A percentile compares a stretch with the other conserved stretches of the same genome.
Conservation (phyloP, 2,888 invertebrate species). For the Eilema caniola region DNA sequence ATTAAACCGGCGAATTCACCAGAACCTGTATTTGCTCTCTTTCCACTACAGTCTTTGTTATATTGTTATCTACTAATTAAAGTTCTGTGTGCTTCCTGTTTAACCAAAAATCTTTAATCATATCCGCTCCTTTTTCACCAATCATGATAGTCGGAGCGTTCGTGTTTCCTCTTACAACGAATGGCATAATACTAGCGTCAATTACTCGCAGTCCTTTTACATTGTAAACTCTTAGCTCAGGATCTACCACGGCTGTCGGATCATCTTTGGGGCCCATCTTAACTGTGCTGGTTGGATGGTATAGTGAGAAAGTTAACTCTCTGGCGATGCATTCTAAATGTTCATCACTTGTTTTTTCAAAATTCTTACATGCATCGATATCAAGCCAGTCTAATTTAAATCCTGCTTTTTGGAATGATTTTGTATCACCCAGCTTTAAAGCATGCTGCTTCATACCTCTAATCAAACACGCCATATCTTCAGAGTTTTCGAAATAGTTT, state of each 20-base stretch:
- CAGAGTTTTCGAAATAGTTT: slow-evolving; percentile 87
- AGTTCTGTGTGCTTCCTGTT: slow-evolving; percentile 61
- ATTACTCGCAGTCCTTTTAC: slow-evolving; percentile 85
- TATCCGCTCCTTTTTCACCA: slow-evolving; percentile 88
- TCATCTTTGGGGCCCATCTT: slow-evolving; percentile 87
- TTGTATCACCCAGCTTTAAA: slow-evolving; percentile 61
- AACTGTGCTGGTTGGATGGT: slow-evolving; percentile 90
- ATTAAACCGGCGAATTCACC: no score
- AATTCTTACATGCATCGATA: slow-evolving; percentile 63
- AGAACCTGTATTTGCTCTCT: neutral
- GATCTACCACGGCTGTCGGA: slow-evolving; percentile 84
- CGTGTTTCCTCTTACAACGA: slow-evolving; percentile 87
- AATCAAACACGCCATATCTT: slow-evolving; percentile 79
- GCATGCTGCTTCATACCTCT: slow-evolving; percentile 59
- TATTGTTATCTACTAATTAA: slow-evolving; percentile 36
- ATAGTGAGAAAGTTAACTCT: slow-evolving; percentile 82
- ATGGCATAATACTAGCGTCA: slow-evolving; percentile 90
- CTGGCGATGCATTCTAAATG: slow-evolving; percentile 64
- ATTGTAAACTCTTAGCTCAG: slow-evolving; percentile 84
- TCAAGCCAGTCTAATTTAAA: slow-evolving; percentile 65
- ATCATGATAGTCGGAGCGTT: slow-evolving; percentile 89
- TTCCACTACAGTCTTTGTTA: neutral
- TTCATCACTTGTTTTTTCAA: slow-evolving; percentile 58
- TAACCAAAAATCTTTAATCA: slow-evolving; percentile 87
- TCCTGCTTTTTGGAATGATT: slow-evolving; percentile 55